Evolutionary conservation across 2,113 vertebrate species (phyloP), one percentile per base, ranked within the genome.

Genomic region (Catharus minimus): DNA sequence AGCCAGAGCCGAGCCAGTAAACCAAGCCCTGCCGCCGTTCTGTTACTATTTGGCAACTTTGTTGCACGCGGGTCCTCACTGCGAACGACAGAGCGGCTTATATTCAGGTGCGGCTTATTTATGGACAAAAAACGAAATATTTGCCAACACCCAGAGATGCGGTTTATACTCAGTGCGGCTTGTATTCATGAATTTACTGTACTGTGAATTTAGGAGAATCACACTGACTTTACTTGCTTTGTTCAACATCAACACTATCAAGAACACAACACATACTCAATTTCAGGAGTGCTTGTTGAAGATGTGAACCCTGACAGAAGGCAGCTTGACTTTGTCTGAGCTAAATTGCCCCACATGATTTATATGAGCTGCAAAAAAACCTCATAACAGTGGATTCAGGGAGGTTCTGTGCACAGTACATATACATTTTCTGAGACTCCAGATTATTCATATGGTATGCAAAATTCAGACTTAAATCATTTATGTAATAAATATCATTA

Each of bases 141-240:
- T 36, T 36, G 33, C 33, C 33, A 36, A 36, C 33, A 36, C 33
- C 33, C 33, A 36, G 33, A 36, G 33, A 36, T 36, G 33, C 33
- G 33, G 33, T 8, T 36, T 36, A 36, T 36, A 36, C 33, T 36
- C 33, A 36, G 33, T 36, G 33, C 33, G 33, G 33, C 33, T 36
- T 36, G 33, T 36, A 36, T 36, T 36, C 33, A 36, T 36, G 33
- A 36, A 36, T 36, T 36, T 36, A 36, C 33, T 36, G 33, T 36
- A 94, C 95, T 93, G 53, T 84, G 83, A 96, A 88, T 91, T 95
- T 91, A 94, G 82, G 56, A 94, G 86, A 97, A 86, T 92, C 75
- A 87, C 83, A 74, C 39, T 95, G 86, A 93, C 76, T 96, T 96
- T 80, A 44, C 93, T 96, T 97, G 36, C 38, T 84, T 93, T 86